Evolutionary conservation across 1,140 invertebrate genomes (phyloP), one percentile per base, ranked within the genome.

Genomic region (Trichonephila clavata): DNA sequence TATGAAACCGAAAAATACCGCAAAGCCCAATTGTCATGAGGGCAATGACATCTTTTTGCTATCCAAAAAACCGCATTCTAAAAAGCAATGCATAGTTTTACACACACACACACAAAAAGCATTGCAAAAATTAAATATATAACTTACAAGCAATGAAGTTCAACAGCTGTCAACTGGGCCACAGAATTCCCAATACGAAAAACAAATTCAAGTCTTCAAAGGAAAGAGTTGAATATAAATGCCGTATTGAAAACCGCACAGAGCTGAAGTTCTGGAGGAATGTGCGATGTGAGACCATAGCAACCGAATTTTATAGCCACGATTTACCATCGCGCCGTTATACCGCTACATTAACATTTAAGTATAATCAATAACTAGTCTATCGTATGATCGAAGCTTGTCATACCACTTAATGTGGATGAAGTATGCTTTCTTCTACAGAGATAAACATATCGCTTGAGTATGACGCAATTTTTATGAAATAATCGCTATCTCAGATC

Each of bases 311-410:
- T 90, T 89, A 50, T 50, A 50, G 7, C 50, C 50, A 50, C 50
- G 4, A 50, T 50, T 50, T 10, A 50, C 50, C 50, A 90, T 90
- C 61, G 18, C 24, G 39, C 71, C 21, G 43, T 4, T 43, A 68
- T 90, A 90, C 89, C 43, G 43, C 63, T 90, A 90, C 89, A 90
- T 60, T 90, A 90, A 61, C 65, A 81, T 90, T 81, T n/a, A 59
- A 61, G 68, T 32, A 71, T 71, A 90, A 90, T 90, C 89, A 80
- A 90, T 90, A 90, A 90, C 68, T 81, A 50, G 68, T 81, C 68
- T 90, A 81, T 90, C 89, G 50, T 90, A 61, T 59, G 89, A 90
- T 90, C 89, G 57, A 60, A 57, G 59, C 65, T 84, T 68, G 87
- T 89, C 87, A 89, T 65, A 71, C 87, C 87, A 89, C 87, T 71